These are phyloP conservation scores for Brachionus calyciflorus DNA, from an alignment of 1,140 invertebrate species.

Conservation along the genomic window DNA sequence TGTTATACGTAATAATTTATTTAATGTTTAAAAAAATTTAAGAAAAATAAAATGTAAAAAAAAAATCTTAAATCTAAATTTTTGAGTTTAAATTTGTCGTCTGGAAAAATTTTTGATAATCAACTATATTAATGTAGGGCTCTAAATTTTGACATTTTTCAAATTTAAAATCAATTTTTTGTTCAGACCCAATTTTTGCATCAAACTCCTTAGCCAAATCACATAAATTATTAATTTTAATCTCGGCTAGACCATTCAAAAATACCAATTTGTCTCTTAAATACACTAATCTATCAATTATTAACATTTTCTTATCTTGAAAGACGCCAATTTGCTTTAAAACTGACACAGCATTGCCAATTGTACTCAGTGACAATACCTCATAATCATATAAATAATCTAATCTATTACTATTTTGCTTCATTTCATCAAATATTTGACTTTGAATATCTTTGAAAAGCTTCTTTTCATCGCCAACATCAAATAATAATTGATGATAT, in stretches of 20 bases:
- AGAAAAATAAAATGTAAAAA: no score
- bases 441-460: conserved; percentile 14
- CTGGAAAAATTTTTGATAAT: no score
- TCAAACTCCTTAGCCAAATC: neutral
- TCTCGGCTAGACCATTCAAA: neutral
- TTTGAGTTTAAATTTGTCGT: no score
- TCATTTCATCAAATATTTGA: conserved; percentile 35
- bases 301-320: neutral
- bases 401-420: neutral
- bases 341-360: conserved; percentile 7
- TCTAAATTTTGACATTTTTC: neutral
- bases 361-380: conserved; percentile 9
- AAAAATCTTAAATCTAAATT: no score
- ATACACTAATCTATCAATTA: neutral
- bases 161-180: neutral
- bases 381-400: conserved; percentile 38
- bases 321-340: neutral
- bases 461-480: neutral
- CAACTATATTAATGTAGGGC: neutral
- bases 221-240: neutral
- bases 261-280: conserved; percentile 2
- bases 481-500: neutral
- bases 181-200: neutral
- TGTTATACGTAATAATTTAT: no score
- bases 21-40: no score